Evolutionary conservation across 2,113 vertebrate genomes (phyloP).

Genomic region (Erythrolamprus reginae): DNA sequence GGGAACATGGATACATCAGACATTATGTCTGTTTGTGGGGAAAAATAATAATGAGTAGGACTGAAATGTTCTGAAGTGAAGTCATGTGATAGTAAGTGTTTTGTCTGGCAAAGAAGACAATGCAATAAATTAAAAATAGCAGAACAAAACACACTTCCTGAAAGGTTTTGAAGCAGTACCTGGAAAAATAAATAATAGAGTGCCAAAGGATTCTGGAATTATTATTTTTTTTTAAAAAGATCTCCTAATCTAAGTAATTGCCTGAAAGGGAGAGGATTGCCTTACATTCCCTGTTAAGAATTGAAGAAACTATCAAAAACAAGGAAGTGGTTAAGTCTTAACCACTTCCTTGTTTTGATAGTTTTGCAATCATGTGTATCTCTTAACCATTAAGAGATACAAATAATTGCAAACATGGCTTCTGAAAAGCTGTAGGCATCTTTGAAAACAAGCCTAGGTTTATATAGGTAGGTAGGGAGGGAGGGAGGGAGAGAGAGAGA

Average conservation of each 20-base stretch:
- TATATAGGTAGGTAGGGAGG: too few relatives aligned
- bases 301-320: not conserved
- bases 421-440: not conserved
- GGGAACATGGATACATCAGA: not conserved
- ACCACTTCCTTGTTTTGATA: too few relatives aligned
- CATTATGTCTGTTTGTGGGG: not conserved
- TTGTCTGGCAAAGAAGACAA: not conserved
- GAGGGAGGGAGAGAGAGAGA: too few relatives aligned
- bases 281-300: not conserved
- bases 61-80: not conserved
- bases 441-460: not conserved
- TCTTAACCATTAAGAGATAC: too few relatives aligned
- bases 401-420: not conserved
- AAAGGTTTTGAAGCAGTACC: not conserved
- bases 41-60: not conserved
- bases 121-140: not conserved
- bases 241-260: not conserved
- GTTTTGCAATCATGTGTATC: too few relatives aligned
- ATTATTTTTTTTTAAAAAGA: too few relatives aligned
- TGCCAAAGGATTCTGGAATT: not conserved
- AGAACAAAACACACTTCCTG: not conserved
- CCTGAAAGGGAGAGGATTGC: not conserved
- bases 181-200: not conserved
- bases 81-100: not conserved
- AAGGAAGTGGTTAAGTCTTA: not conserved